Base-by-base conservation (phyloP, 2,113 vertebrate species). In the Lonchura striata region DNA sequence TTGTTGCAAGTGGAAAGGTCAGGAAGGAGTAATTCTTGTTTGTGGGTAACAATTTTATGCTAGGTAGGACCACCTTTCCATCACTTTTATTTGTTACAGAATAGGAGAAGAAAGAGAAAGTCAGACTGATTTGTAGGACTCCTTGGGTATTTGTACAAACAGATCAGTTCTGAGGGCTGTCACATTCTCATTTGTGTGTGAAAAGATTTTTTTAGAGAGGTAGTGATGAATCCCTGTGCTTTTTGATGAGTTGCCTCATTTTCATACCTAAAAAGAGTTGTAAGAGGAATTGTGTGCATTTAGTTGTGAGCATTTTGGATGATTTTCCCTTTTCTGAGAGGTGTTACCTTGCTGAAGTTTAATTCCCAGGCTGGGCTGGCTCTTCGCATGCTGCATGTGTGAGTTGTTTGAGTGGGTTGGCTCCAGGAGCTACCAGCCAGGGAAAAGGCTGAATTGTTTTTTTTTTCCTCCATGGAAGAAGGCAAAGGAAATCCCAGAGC, bases 401-500 rank as follows among this genome's bases (percentile, higher is more conserved):
- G 52, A 49, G 92, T 85, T 92, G 65, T 81, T 94, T 90, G 81
- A 85, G 69, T 92, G 59, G 53, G 61, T 70, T 7, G 20, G 66
- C 63, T 82, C 60, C 68, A 35, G 84, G 52, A 88, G 65, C 61
- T 84, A 66, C 64, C 52, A 61, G 69, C 80, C n/a, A 69, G 57
- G 91, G 85, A 94, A 87, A 56, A 88, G 15, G 33, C 53, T 92
- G 71, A 77, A 61, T 57, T 65, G 30, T 1, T 78, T 79, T 61
- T 90, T 91, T 66, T 69, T 15, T 30, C 6, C 9, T 64, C 11
- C 7, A 4, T 46, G 93, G 71, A 59, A 64, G 56, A 50, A 59
- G 15, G 18, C 42, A 25, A 92, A 82, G 80, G 88, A 96, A 90
- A 90, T 96, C 93, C 80, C 82, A 94, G 92, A 82, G 72, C 90